Percentiles rank a stretch among this genome's conserved stretches.
phyloP scores from a whole-genome alignment of 2,113 vertebrate species.

The Microtus ochrogaster region DNA sequence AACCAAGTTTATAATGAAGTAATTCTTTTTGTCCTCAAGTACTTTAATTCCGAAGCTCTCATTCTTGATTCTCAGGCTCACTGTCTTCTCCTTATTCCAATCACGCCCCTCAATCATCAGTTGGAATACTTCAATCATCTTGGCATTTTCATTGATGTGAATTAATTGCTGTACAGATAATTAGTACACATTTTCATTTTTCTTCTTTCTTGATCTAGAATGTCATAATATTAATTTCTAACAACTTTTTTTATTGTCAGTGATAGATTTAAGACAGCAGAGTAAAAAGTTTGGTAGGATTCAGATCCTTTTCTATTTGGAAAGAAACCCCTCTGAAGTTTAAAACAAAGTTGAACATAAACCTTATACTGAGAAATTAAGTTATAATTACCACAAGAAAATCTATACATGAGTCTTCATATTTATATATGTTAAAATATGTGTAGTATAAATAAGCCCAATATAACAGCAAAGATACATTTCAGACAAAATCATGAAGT shows the following conservation, averaged over 20 bases:
- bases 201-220: background rate
- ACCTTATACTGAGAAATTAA: background rate
- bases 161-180: slow-evolving; percentile 51
- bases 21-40: background rate
- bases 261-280: background rate
- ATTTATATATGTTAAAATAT: background rate
- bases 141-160: slow-evolving; percentile 61
- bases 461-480: background rate
- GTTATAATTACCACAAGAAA: background rate
- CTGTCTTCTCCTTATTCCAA: background rate
- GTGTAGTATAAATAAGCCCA: background rate
- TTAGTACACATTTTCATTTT: slow-evolving; percentile 29
- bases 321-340: background rate
- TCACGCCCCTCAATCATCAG: background rate
- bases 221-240: slow-evolving; percentile 65
- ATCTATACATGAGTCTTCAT: background rate
- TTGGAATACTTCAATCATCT: slow-evolving; percentile 56
- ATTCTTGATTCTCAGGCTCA: background rate
- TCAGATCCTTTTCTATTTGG: slow-evolving; percentile 8
- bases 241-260: background rate
- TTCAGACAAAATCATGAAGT: background rate
- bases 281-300: background rate
- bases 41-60: too few relatives aligned
- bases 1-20: background rate
- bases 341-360: background rate